Base-by-base conservation (phyloP, 2,797 vertebrate genomes). In the Ambastaia sidthimunki region DNA sequence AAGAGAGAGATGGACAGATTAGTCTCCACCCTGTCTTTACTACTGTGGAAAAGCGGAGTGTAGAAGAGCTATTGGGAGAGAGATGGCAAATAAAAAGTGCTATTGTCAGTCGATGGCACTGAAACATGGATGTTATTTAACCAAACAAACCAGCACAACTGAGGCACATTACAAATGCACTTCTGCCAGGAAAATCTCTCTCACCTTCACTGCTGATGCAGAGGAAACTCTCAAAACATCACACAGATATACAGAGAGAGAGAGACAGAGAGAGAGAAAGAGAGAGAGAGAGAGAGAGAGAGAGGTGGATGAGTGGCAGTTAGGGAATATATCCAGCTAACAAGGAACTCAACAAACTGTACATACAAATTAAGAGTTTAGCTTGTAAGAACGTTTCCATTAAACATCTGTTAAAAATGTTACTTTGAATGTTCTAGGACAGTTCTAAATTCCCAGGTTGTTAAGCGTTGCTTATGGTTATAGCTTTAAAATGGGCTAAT, bases 161-260 rank as follows among this genome's bases (percentile, higher is more conserved):
- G 83, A 85, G 85, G 90, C 89, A 84, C 91, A 86, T 93, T 92
- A 92, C 92, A 93, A 90, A 91, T 85, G 90, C 90, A 85, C 89
- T 89, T 89, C 84, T 63, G 69, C 94, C 94, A 95, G 94, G 94
- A 95, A 95, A 95, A 94, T 93, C 91, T 94, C 87, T 91, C 66
- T 80, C 71, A 31, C 88, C 90, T 55, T 73, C 85, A 63, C 83
- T 91, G 93, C 93, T 94, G 93, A 95, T 92, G 92, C 90, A 80
- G 89, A 92, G 92, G 93, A 92, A 94, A 95, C 92, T 93, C 90
- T 89, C 78, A 84, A 76, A 79, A 68, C 79, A 76, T 92, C 93
- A 93, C 31, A 63, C 71, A 75, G 66, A 82, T 74, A 84, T 77
- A 62, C 41, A 52, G 52, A 3, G 74, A 71, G 37, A 78, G 80